Conservation (phyloP, 2,888 invertebrate species). For the Asteroscopus sphinx region DNA sequence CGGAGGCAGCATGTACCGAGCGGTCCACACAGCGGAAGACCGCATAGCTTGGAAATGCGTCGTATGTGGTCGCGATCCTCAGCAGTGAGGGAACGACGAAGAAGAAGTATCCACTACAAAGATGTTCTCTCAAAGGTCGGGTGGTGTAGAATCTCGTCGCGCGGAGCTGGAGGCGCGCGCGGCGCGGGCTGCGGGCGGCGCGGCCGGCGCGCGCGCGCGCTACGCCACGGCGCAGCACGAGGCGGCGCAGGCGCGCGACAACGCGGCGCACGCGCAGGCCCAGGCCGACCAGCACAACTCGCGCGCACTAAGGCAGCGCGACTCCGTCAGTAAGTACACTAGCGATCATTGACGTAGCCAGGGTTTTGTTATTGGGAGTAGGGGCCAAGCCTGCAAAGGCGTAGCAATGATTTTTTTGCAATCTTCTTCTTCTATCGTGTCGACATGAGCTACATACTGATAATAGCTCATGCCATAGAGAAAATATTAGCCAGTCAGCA, state of each 20-base stretch:
- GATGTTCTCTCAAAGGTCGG: constrained; percentile 60
- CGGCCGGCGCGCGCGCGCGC: constrained; percentile 69
- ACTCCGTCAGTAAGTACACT: constrained; percentile 60
- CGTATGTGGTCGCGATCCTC: no score
- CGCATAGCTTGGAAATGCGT: no score
- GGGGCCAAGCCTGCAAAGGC: no score
- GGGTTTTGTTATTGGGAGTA: neutral
- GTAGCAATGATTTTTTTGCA: no score
- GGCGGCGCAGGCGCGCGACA: constrained; percentile 74
- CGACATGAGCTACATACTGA: no score
- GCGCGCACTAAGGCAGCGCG: constrained; percentile 55
- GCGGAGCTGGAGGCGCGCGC: constrained; percentile 60
- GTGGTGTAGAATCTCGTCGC: constrained; percentile 64
- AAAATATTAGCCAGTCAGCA: no score
- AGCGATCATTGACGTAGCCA: neutral
- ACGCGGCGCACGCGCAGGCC: constrained; percentile 63
- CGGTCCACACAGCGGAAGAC: no score
- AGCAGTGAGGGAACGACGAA: no score
- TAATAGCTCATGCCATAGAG: no score
- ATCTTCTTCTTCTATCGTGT: no score
- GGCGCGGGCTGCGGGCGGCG: constrained; percentile 57
- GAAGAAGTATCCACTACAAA: no score
- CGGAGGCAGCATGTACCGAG: no score
- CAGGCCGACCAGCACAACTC: constrained; percentile 65
- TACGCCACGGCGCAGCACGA: constrained; percentile 78